Evolutionary conservation across 2,797 vertebrate genomes (phyloP), one percentile per base, ranked within the genome.

Genomic region (Falco peregrinus): DNA sequence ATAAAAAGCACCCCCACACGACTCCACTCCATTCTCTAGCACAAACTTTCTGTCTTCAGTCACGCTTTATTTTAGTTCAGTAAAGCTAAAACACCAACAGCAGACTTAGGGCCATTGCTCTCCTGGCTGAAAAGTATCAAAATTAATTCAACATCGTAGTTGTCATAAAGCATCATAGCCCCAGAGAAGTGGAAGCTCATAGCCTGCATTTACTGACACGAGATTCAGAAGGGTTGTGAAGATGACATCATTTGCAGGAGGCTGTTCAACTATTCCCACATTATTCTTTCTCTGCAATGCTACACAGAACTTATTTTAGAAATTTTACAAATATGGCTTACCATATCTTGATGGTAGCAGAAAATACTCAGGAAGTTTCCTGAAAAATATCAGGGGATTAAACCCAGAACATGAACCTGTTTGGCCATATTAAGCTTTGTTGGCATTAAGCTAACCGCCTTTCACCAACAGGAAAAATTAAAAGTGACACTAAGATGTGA

Each of bases 51-150:
- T 28, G 10, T 14, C 50, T 50, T 16, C 63, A 69, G 15, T 75
- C 1, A 0, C 28, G 5, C 17, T 69, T 67, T 11, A 64, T 11
- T 77, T 69, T 21, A 29, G 12, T 6, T 70, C 26, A 54, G 0
- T 45, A 48, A 50, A 90, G 31, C 47, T 53, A 25, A 48, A 71
- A 15, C 11, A 53, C 24, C 47, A 74, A 1, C 19, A 73, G 63
- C 41, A 76, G 69, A 31, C 26, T 63, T 43, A 22, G 18, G 59
- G 60, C 11, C 61, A 29, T 2, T 33, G 33, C 10, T 26, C 16
- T 61, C 60, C 47, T 37, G 16, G 63, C 64, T 81, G 43, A 47
- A 63, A 51, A 39, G 29, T 21, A 67, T 5, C 19, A 41, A 47
- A 51, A 74, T 25, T 33, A 31, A 43, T 54, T 2, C 29, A 70